Evolutionary conservation across 2,888 invertebrate species (phyloP), one percentile per base, ranked within the genome.

Genomic region (Parthenolecanium corni): DNA sequence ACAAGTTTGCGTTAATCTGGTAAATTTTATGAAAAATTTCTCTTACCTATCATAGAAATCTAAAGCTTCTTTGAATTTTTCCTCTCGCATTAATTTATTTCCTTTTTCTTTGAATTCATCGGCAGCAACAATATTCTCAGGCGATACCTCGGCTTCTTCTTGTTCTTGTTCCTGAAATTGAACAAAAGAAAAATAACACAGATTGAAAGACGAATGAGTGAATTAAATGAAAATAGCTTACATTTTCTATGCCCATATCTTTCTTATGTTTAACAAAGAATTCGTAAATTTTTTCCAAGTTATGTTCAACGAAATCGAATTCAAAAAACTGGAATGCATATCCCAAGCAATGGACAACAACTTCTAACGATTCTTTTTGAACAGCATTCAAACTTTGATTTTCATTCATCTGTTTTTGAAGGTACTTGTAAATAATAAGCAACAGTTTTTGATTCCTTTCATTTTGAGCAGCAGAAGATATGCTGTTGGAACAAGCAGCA

Each of bases 81-180:
- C 85, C 36, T 80, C 79, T 73, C 89, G 91, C 91, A 97, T 93
- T n/a, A 87, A 77, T 52, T 82, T 79, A 74, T 89, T 90, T 66
- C 94, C 95, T 72, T 86, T 85, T 71, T 85, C 88, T 74, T 96
- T 97, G 42, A 89, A 79, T 25, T 78, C 78, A 72, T 95, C 95
- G 4, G 93, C 94, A 70, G 85, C 20, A 9, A 61, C 61, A 24
- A 61, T 61, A 51, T 61, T 51, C 24, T 61, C 61, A 6, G 61
- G 51, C 1, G 51, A n/a, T 18, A 61, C 79, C 1, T 76, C 77
- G 69, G 82, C 79, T 5, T 77, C 77, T 36, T 52, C 49, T 16
- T 51, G 38, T 52, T 46, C 44, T 49, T 42, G 38, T 16, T 53
- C 64, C 36, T 47, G 16, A 42, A 3, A 23, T 12, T 18, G 18